Evolutionary conservation across 2,888 invertebrate genomes (phyloP), one percentile per base, ranked within the genome.

Genomic region (Imbricaverruca yamaguchii): DNA sequence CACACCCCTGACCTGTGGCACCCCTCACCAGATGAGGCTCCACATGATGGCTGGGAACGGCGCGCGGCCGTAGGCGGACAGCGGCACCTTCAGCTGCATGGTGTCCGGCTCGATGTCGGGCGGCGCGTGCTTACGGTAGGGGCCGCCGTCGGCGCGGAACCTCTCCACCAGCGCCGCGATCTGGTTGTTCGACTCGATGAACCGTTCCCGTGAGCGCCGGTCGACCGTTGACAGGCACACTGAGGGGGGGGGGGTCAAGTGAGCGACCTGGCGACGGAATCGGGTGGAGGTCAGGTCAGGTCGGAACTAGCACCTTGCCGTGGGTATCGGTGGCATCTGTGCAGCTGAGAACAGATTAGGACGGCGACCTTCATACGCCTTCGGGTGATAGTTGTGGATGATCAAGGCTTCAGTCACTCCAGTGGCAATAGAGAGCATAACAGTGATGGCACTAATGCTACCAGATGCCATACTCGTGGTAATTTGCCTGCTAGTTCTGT

Each of bases 161-260:
- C 96, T 93, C 85, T 96, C 96, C 0, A 97, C 96, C 23, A 97
- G 88, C 0, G 94, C 93, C 7, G 94, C 93, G 84, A 97, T 97
- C 88, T 96, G 96, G 85, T 94, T 94, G 86, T 95, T 96, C 0
- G 97, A 97, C 86, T 97, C 96, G 77, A 95, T 89, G 86, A 98
- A 97, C 55, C 96, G 90, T 86, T 97, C 97, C 21, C 96, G 90
- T 0, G 96, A 96, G 80, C 93, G 89, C 21, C 93, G 89, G 86
- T 93, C 93, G 11, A 93, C 92, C 0, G 93, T 93, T 4, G 93
- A 92, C 80, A 94, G 87, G 84, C 93, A 93, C 81, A 94, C 93
- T 93, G 86, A n/a, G n/a, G 39, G 39, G 39, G 39, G 2, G 39
- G 39, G 39, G 39, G 39, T 39, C 39, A 39, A 39, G 39, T 39